Evolutionary conservation across 2,113 vertebrate genomes (phyloP).

Genomic region (Myrmophylax atrothorax): DNA sequence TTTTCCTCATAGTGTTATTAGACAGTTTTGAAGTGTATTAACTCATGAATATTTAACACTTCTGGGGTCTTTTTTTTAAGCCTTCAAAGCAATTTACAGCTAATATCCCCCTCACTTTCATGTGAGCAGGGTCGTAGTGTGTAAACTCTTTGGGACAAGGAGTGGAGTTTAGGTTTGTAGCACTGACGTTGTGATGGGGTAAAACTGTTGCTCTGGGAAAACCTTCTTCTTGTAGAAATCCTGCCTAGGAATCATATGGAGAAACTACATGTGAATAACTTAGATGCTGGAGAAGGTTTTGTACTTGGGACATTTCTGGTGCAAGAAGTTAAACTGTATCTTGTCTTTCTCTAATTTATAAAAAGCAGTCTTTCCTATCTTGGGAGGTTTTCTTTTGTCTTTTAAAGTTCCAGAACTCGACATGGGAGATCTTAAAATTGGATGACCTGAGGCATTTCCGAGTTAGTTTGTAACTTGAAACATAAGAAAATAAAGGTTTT

Average conservation of each 20-base stretch:
- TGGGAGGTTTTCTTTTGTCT: not conserved
- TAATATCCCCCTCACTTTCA: not conserved
- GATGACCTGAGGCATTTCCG: not conserved
- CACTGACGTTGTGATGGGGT: not conserved
- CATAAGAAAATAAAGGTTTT: not conserved
- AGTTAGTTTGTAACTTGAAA: constrained; percentile 21
- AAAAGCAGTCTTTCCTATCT: not conserved
- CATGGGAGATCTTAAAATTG: not conserved
- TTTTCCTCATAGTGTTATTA: not conserved
- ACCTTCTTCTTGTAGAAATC: not conserved
- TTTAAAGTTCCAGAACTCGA: constrained; percentile 2
- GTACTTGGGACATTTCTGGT: not conserved
- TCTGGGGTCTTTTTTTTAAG: not conserved
- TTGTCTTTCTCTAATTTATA: not conserved
- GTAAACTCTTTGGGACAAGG: not conserved
- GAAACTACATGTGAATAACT: not conserved
- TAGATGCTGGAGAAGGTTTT: not conserved
- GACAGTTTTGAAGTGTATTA: not conserved
- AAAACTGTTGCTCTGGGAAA: not conserved
- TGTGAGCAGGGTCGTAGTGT: not conserved
- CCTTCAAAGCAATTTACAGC: not conserved
- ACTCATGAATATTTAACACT: not conserved
- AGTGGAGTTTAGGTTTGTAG: not conserved
- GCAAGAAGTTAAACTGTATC: not conserved
- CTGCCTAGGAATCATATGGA: not conserved